Percentiles rank a stretch among this genome's conserved stretches.
Conservation (phyloP, 1,140 invertebrate genomes). For the Trypoxylus dichotomus region DNA sequence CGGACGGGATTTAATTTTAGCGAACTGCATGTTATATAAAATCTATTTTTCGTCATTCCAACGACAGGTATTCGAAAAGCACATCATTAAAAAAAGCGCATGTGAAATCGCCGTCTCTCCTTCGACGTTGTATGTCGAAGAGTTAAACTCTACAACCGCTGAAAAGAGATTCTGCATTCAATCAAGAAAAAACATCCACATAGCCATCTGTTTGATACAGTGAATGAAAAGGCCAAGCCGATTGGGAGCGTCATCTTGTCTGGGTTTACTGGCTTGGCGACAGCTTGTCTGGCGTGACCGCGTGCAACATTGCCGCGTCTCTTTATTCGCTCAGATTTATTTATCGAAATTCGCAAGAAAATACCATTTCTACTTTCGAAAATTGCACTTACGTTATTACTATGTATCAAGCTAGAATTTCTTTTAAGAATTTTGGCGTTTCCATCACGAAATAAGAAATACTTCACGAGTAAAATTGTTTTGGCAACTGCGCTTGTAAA, state of each 20-base stretch:
- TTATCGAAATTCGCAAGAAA: background rate
- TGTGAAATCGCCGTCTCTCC: background rate
- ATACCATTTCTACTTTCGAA: background rate
- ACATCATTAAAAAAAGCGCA: conserved; percentile 13
- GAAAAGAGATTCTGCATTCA: background rate
- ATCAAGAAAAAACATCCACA: conserved; percentile 25
- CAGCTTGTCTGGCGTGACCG: conserved; percentile 85
- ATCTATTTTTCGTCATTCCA: conserved; percentile 16
- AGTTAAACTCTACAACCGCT: background rate
- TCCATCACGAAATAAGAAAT: background rate
- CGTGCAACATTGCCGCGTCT: conserved; percentile 64
- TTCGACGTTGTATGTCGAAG: background rate
- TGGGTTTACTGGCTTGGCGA: conserved; percentile 73
- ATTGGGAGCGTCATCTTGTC: conserved; percentile 67
- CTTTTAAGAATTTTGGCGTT: background rate
- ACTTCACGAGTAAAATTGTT: conserved; percentile 23
- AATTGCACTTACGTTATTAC: background rate
- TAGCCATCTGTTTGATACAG: conserved; percentile 38
- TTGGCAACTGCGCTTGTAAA: conserved; percentile 61
- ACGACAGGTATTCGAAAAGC: conserved; percentile 16
- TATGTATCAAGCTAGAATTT: background rate
- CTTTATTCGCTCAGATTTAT: background rate
- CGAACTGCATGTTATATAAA: conserved; percentile 19
- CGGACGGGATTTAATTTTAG: conserved; percentile 15
- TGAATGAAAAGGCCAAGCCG: conserved; percentile 39